Evolutionary conservation across 2,113 vertebrate genomes (phyloP).

Genomic region (Saccopteryx leptura): DNA sequence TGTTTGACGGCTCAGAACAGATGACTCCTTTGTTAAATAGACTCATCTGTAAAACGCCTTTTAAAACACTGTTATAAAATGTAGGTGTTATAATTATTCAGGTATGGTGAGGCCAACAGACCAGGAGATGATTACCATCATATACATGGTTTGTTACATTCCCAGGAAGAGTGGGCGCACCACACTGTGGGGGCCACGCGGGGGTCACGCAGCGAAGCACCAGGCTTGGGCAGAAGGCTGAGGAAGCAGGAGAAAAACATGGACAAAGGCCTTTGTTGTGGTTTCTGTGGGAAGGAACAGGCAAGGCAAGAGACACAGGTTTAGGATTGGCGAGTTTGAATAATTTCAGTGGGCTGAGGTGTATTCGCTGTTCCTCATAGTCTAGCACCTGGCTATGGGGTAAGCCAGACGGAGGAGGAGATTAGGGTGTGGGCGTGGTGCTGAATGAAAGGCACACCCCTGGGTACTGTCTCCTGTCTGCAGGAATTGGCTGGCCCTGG

Average conservation of each 20-base stretch:
- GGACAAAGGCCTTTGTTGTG: not conserved
- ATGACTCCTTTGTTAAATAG: not conserved
- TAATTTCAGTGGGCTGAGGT: not conserved
- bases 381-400: not conserved
- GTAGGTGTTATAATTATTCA: not conserved
- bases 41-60: not conserved
- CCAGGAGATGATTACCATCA: not conserved
- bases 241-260: not conserved
- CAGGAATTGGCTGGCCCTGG: not conserved
- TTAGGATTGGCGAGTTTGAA: not conserved
- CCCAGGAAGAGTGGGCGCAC: not conserved
- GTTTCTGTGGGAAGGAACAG: not conserved
- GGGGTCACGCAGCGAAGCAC: not conserved
- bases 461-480: not conserved
- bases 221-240: too few species aligned
- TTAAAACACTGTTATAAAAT: not conserved
- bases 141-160: not conserved
- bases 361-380: not conserved
- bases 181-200: fast-evolving
- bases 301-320: not conserved
- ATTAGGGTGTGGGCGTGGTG: too few species aligned
- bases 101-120: not conserved
- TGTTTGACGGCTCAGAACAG: not conserved
- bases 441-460: not conserved
- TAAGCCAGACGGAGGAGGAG: not conserved